phyloP scores from a whole-genome alignment of 2,888 invertebrate genomes.

The Melanargia galathea region DNA sequence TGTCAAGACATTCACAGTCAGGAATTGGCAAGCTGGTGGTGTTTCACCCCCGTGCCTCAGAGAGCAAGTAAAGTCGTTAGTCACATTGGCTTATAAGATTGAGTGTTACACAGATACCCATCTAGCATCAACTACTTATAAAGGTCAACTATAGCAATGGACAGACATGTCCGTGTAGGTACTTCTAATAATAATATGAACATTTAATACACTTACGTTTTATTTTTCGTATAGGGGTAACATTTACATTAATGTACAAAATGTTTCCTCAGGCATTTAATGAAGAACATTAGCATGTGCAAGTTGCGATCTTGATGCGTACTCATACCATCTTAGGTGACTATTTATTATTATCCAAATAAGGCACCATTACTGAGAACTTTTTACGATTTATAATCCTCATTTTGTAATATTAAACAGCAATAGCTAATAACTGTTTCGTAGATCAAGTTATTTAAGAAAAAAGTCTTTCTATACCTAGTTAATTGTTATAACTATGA shows the following conservation, averaged over 20 bases:
- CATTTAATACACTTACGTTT: background rate
- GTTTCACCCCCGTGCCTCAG: too few relatives aligned
- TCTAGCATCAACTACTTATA: too few relatives aligned
- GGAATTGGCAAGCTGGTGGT: too few relatives aligned
- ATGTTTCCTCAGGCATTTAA: conserved; percentile 55
- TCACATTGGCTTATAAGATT: too few relatives aligned
- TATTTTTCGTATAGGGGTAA: conserved; percentile 7
- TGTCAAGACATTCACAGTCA: too few relatives aligned
- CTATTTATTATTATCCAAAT: conserved; percentile 61
- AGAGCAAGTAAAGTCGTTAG: too few relatives aligned
- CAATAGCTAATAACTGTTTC: background rate
- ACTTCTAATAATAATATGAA: too few relatives aligned
- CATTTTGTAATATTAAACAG: background rate
- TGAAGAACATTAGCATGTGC: conserved; percentile 63
- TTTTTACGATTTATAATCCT: conserved; percentile 5
- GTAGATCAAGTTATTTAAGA: background rate
- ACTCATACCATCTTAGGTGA: conserved; percentile 59
- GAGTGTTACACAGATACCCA: too few relatives aligned
- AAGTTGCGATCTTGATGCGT: conserved; percentile 48
- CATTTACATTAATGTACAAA: conserved; percentile 52
- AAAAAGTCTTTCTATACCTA: too few relatives aligned
- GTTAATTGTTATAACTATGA: too few relatives aligned
- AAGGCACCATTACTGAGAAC: conserved; percentile 50
- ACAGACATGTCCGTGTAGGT: too few relatives aligned
- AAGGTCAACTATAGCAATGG: too few relatives aligned